Percentiles rank a stretch among this genome's conserved stretches.
Conservation (phyloP, 1,140 invertebrate species). For the Homalodisca vitripennis region DNA sequence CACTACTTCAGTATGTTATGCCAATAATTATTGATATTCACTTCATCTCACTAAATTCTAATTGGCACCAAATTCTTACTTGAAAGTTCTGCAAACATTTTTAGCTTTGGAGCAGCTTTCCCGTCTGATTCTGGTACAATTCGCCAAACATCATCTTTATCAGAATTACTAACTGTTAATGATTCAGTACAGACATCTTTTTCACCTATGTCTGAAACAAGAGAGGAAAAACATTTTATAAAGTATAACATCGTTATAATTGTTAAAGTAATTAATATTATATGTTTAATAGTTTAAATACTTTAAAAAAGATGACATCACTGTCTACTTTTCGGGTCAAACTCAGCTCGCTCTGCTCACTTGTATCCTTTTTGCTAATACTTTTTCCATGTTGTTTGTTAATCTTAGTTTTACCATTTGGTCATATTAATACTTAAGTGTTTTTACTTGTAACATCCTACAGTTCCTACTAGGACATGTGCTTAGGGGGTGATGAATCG, state of each 20-base stretch:
- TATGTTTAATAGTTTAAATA: background rate
- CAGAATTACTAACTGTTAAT: background rate
- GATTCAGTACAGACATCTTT: background rate
- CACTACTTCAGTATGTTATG: background rate
- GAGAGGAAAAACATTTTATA: background rate
- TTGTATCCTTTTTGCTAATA: too few species aligned
- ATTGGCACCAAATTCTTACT: background rate
- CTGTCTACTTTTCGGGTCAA: too few species aligned
- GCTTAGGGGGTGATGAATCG: too few species aligned
- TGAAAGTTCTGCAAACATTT: conserved; percentile 9
- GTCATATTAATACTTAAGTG: too few species aligned
- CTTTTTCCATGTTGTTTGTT: too few species aligned
- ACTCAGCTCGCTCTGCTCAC: too few species aligned
- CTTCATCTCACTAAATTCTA: background rate
- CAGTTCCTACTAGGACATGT: too few species aligned
- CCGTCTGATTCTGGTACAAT: background rate
- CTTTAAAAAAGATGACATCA: background rate
- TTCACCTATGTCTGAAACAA: background rate
- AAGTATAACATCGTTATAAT: background rate
- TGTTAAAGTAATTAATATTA: background rate
- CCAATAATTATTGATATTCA: background rate
- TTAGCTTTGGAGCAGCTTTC: conserved; percentile 7
- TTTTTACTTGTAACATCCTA: too few species aligned
- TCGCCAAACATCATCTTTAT: background rate
- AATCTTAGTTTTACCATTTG: too few species aligned